phyloP scores from a whole-genome alignment of 2,888 invertebrate genomes.

The Mimumesa dahlbomi region DNA sequence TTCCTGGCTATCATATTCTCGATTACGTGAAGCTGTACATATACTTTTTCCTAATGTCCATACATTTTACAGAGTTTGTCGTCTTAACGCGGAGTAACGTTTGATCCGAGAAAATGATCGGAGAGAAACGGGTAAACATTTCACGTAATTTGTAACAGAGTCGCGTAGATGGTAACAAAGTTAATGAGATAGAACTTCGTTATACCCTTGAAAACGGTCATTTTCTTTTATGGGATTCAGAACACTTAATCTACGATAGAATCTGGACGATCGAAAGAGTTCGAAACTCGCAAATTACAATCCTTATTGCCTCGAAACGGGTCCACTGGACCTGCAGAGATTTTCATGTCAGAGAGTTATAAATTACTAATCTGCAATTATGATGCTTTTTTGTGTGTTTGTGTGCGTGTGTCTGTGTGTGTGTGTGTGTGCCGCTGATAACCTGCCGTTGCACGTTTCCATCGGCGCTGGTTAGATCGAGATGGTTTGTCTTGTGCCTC shows the following conservation, averaged over 20 bases:
- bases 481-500: too few species aligned
- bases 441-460: conserved; percentile 7
- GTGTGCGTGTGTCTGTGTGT: too few species aligned
- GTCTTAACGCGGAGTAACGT: neutral
- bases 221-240: neutral
- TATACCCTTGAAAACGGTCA: neutral
- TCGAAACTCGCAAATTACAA: conserved; percentile 18
- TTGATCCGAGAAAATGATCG: too few species aligned
- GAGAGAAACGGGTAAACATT: too few species aligned
- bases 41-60: too few species aligned
- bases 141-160: neutral
- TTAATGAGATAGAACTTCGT: neutral
- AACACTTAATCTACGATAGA: neutral
- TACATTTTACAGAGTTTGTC: too few species aligned
- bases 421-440: too few species aligned
- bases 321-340: neutral
- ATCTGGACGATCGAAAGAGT: conserved; percentile 5
- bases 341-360: conserved; percentile 7
- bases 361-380: conserved; percentile 27
- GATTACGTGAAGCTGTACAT: too few species aligned
- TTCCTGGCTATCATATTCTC: too few species aligned
- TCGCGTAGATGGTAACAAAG: too few species aligned
- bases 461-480: neutral
- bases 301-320: neutral
- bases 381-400: conserved; percentile 16